These are phyloP conservation scores for Noctuana brunneofusca DNA, from an alignment of 2,888 invertebrate species.

Conservation along the genomic window DNA sequence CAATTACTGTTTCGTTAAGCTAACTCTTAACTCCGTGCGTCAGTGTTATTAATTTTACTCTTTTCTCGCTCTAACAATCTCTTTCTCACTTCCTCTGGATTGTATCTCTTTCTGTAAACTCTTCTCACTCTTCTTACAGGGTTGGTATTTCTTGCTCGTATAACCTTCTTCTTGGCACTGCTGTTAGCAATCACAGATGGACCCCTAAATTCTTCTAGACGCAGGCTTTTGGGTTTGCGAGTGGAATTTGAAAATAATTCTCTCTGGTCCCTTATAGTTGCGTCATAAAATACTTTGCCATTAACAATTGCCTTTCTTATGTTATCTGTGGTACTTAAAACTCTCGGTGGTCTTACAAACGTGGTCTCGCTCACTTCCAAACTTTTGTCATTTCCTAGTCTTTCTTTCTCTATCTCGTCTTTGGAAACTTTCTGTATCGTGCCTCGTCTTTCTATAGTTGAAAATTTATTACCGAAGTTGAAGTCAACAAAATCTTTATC, in stretches of 20 bases:
- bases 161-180: conserved; percentile 59
- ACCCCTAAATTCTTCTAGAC: conserved; percentile 53
- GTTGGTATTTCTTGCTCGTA: conserved; percentile 63
- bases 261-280: conserved; percentile 68
- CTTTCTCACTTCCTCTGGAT: conserved; percentile 78
- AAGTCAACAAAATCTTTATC: conserved; percentile 67
- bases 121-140: conserved; percentile 73
- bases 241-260: conserved; percentile 58
- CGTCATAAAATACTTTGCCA: conserved; percentile 77
- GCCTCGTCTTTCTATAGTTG: conserved; percentile 64
- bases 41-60: conserved; percentile 49
- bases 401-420: conserved; percentile 70
- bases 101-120: conserved; percentile 74
- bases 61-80: conserved; percentile 73
- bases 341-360: conserved; percentile 70
- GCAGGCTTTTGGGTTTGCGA: conserved; percentile 50
- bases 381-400: conserved; percentile 60
- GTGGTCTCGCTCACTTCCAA: conserved; percentile 77
- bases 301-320: conserved; percentile 73
- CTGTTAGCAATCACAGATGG: conserved; percentile 54
- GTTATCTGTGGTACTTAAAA: conserved; percentile 70
- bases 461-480: conserved; percentile 69
- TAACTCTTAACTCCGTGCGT: conserved; percentile 36
- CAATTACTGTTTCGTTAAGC: not conserved
- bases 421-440: conserved; percentile 69